Base-by-base conservation (phyloP, 2,113 vertebrate species). In the Aptenodytes patagonicus region DNA sequence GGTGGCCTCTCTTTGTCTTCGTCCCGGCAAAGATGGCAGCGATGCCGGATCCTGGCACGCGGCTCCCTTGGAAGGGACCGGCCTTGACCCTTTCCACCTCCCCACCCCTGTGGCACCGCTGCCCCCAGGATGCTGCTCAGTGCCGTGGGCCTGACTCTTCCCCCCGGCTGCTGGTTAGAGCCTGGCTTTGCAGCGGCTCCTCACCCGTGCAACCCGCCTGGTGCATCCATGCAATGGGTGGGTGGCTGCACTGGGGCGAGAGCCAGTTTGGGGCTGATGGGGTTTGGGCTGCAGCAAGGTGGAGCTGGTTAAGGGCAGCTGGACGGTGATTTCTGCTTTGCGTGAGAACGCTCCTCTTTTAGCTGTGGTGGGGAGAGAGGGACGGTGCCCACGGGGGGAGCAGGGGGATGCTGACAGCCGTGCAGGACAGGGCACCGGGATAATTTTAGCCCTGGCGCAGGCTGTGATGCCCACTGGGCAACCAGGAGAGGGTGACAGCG, bases 191-290 rank as follows among this genome's bases (percentile, higher is more conserved):
- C 66, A 57, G 29, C 1, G 4, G 28, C 34, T 80, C 22, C 25
- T 70, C 4, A 11, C 6, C 46, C 0, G 0, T 9, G 8, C 47
- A 64, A 28, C 28, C 40, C 8, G 0, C 32, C 17, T 2, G 11
- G 20, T 7, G 55, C 55, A 38, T 24, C 29, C 65, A 4, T 1
- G 2, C 31, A 6, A 9, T 1, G 70, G 13, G 4, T 32, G 34
- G 49, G 49, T 0, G 0, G 80, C 20, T 34, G 60, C 13, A 0
- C 0, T 16, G 60, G 28, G 32, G 14, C 0, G 0, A 52, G 60
- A 77, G 36, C 5, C 2, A 4, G 4, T 38, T 20, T 18, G 86
- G 58, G 46, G n/a, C 46, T 29, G 31, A 6, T 2, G 10, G 31
- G 40, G 22, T 42, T 78, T 47, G 88, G 51, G 76, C 36, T 62